Conservation (phyloP, 2,113 vertebrate species). For the Cricetomys ansorgei region DNA sequence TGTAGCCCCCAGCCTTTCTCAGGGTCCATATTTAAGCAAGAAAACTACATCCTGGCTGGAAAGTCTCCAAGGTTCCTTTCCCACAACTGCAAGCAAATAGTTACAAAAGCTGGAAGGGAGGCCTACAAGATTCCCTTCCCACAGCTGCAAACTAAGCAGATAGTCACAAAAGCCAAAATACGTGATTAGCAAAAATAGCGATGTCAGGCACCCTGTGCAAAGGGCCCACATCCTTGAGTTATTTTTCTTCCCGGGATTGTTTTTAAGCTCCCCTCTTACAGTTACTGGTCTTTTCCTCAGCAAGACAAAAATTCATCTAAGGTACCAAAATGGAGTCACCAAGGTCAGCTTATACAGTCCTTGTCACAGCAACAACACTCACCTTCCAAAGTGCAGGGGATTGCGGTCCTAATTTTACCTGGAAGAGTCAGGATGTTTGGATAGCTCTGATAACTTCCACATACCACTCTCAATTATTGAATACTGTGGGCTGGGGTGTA, state of each 20-base stretch:
- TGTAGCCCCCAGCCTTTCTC: neutral
- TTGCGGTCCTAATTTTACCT: neutral
- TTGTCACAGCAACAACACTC: neutral
- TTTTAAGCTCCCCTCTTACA: neutral
- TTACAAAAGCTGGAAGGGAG: neutral
- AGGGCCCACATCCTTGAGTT: neutral
- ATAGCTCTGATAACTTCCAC: neutral
- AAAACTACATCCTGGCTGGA: neutral
- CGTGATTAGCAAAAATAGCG: neutral
- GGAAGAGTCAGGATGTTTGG: neutral
- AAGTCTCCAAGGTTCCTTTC: neutral
- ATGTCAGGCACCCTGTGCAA: neutral
- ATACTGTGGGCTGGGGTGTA: neutral
- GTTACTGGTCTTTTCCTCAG: neutral
- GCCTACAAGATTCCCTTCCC: neutral
- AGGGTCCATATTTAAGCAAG: neutral
- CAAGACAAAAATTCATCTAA: neutral
- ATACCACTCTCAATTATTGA: slow-evolving; percentile 16
- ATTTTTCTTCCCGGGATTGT: neutral
- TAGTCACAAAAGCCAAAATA: neutral
- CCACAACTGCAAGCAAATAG: neutral
- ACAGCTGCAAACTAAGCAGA: neutral
- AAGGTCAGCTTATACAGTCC: neutral
- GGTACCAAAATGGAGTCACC: neutral
- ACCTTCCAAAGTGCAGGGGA: neutral